Conservation (phyloP, 2,113 vertebrate species). For the Onychostoma macrolepis region DNA sequence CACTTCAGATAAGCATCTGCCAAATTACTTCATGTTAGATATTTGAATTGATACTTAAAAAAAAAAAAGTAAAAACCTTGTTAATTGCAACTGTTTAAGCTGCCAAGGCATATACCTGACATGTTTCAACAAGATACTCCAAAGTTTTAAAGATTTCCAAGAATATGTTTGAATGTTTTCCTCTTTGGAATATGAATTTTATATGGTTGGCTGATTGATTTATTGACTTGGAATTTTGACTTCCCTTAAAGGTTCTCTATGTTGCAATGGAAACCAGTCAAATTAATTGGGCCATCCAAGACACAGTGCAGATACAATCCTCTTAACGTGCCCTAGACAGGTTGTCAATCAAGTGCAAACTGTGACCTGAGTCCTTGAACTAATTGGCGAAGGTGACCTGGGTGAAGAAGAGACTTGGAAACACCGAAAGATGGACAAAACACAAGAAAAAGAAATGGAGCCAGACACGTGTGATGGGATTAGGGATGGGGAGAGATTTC, state of each 20-base stretch:
- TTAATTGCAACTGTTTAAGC: background rate
- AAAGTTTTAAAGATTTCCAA: background rate
- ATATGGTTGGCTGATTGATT: background rate
- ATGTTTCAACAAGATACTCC: background rate
- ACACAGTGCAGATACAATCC: constrained; percentile 57
- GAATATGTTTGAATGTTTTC: background rate
- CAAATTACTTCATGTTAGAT: background rate
- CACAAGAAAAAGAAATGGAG: constrained; percentile 52
- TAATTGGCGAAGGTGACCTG: constrained; percentile 49
- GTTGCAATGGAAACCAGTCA: constrained; percentile 73
- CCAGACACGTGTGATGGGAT: constrained; percentile 43
- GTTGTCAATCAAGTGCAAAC: constrained; percentile 64
- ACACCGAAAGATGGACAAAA: constrained; percentile 60
- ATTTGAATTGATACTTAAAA: background rate
- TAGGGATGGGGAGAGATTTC: constrained; percentile 49
- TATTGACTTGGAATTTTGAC: background rate
- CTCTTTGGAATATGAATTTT: background rate
- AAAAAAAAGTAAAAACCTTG: background rate
- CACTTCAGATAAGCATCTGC: background rate
- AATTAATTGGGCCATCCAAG: constrained; percentile 62
- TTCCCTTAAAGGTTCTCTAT: constrained; percentile 67
- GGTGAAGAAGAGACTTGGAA: constrained; percentile 63
- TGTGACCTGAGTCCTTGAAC: constrained; percentile 46
- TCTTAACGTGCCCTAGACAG: constrained; percentile 62
- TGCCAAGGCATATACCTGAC: background rate